Evolutionary conservation across 2,113 vertebrate species (phyloP).

Genomic region (Romanogobio albipinnatus): DNA sequence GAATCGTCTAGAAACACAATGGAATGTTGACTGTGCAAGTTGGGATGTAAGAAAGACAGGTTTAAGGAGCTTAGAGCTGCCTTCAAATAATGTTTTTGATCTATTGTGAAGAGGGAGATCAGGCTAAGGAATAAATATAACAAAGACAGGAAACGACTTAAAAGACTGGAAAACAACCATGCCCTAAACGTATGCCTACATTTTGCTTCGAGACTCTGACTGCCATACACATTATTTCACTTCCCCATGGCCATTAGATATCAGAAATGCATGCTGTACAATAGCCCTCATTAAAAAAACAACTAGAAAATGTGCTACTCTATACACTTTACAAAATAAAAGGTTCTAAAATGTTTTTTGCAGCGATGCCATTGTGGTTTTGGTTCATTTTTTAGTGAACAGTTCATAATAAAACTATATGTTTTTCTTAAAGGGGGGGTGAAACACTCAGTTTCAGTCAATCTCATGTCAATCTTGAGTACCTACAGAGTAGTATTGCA

Average conservation of each 20-base stretch:
- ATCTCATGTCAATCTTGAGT: no score
- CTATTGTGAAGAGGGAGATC: conserved; percentile 42
- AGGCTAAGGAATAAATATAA: conserved; percentile 33
- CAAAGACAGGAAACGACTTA: conserved; percentile 17
- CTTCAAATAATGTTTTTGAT: conserved; percentile 39
- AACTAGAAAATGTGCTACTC: neutral
- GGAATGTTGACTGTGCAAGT: conserved; percentile 41
- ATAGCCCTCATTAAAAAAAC: neutral
- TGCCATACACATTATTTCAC: neutral
- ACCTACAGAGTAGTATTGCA: no score
- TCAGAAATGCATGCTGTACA: neutral
- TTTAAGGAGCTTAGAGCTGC: conserved; percentile 56
- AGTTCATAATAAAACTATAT: no score
- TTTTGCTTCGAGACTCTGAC: neutral
- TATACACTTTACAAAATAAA: no score
- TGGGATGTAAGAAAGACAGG: conserved; percentile 49
- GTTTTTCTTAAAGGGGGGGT: no score
- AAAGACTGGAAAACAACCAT: conserved; percentile 19
- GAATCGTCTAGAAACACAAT: conserved; percentile 32
- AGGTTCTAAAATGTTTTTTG: no score
- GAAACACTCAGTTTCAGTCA: no score
- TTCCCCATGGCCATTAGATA: neutral
- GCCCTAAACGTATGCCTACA: neutral
- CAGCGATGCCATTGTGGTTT: no score
- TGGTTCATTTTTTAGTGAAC: no score